phyloP scores from a whole-genome alignment of 1,140 invertebrate species.

The Macrobrachium rosenbergii region DNA sequence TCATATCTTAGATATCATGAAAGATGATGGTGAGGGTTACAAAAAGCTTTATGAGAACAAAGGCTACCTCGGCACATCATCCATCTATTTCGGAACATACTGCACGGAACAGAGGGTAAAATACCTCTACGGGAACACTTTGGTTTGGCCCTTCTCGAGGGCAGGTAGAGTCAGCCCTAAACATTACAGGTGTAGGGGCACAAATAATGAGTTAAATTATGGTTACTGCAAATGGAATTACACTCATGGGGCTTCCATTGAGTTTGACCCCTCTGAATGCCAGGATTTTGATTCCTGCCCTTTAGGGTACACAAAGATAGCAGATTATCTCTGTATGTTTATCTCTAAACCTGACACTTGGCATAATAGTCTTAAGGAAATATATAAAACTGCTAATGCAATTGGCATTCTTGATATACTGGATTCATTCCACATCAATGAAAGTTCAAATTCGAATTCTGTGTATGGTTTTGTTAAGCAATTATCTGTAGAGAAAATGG shows the following conservation, averaged over 20 bases:
- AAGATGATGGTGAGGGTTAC: background rate
- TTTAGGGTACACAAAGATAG: slow-evolving; percentile 35
- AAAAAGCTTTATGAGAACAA: background rate
- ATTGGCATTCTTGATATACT: slow-evolving; percentile 37
- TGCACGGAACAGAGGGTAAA: slow-evolving; percentile 14
- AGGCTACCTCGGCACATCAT: slow-evolving; percentile 18
- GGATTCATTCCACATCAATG: background rate
- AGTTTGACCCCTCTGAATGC: slow-evolving; percentile 37
- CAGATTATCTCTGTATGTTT: slow-evolving; percentile 32
- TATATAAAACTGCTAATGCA: slow-evolving; percentile 16
- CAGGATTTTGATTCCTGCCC: slow-evolving; percentile 55
- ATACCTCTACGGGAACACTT: background rate
- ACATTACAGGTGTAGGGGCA: slow-evolving; percentile 38
- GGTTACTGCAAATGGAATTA: slow-evolving; percentile 54
- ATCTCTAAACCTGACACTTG: slow-evolving; percentile 19
- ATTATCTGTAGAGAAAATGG: background rate
- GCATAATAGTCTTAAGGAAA: slow-evolving; percentile 29
- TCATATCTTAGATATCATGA: background rate
- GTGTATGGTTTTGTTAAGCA: slow-evolving; percentile 17
- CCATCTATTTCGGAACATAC: slow-evolving; percentile 13
- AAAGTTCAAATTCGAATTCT: background rate
- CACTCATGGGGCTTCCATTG: slow-evolving; percentile 46
- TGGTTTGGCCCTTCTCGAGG: slow-evolving; percentile 40
- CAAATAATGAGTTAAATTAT: slow-evolving; percentile 18
- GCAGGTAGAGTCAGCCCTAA: slow-evolving; percentile 36